Conservation (phyloP, 2,888 invertebrate genomes). For the Ectemnius lituratus region DNA sequence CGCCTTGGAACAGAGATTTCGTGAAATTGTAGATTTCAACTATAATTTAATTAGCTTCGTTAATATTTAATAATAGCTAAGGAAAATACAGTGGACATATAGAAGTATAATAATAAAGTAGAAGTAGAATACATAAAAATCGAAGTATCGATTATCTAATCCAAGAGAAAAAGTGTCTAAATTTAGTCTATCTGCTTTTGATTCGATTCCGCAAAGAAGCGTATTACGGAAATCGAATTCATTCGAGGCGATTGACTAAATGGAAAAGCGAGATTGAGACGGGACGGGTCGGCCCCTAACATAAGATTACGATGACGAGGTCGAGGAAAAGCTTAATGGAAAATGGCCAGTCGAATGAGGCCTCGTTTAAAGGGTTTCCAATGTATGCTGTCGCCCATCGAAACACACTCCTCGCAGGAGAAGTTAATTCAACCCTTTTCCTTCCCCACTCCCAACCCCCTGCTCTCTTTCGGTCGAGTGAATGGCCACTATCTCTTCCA, state of each 20-base stretch:
- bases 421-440: slow-evolving; percentile 52
- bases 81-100: too few species aligned
- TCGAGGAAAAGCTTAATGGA: slow-evolving; percentile 57
- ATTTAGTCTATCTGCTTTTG: too few species aligned
- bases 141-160: too few species aligned
- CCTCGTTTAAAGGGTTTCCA: slow-evolving; percentile 27
- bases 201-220: background rate
- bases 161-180: too few species aligned
- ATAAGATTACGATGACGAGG: slow-evolving; percentile 44
- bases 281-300: background rate
- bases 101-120: too few species aligned
- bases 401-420: slow-evolving; percentile 46
- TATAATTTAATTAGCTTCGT: too few species aligned
- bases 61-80: too few species aligned
- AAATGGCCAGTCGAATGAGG: slow-evolving; percentile 48
- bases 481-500: slow-evolving; percentile 60
- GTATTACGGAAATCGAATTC: background rate
- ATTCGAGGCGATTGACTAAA: background rate
- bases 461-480: slow-evolving; percentile 13
- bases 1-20: too few species aligned
- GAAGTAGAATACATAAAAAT: too few species aligned
- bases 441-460: too few species aligned
- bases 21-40: too few species aligned
- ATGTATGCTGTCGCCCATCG: slow-evolving; percentile 33
- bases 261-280: background rate